Percentiles rank a stretch among this genome's conserved stretches.
Evolutionary conservation across 2,113 vertebrate genomes (phyloP).

Genomic region (Craseonycteris thonglongyai): DNA sequence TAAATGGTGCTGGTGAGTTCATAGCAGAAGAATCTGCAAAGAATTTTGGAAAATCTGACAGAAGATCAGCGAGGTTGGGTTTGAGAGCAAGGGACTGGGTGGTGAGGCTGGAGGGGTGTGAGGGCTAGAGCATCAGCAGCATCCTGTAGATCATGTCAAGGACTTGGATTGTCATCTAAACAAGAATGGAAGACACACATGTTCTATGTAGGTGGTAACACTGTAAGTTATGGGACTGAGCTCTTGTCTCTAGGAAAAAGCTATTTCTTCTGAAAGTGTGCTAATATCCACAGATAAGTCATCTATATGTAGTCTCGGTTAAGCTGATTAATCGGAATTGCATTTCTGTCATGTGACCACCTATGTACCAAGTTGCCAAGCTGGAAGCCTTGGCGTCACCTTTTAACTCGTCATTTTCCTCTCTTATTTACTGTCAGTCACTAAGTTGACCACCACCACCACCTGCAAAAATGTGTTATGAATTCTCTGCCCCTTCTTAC

Average conservation of each 20-base stretch:
- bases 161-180: neutral
- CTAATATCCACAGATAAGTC: neutral
- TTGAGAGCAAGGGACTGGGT: neutral
- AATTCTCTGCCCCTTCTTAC: neutral
- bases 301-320: neutral
- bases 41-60: neutral
- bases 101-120: neutral
- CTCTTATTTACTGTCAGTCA: neutral
- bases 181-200: neutral
- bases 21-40: neutral
- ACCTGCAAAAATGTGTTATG: neutral
- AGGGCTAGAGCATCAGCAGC: too few species aligned
- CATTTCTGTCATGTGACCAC: neutral
- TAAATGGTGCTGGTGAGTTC: neutral
- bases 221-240: neutral
- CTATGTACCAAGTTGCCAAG: neutral
- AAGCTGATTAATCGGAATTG: neutral
- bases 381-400: neutral
- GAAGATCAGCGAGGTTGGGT: neutral
- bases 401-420: neutral
- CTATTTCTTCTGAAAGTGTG: neutral
- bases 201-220: fast-evolving
- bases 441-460: fast-evolving
- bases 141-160: neutral
- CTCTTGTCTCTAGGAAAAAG: neutral